Conservation (phyloP, 2,888 invertebrate genomes). For the Aricia artaxerxes region DNA sequence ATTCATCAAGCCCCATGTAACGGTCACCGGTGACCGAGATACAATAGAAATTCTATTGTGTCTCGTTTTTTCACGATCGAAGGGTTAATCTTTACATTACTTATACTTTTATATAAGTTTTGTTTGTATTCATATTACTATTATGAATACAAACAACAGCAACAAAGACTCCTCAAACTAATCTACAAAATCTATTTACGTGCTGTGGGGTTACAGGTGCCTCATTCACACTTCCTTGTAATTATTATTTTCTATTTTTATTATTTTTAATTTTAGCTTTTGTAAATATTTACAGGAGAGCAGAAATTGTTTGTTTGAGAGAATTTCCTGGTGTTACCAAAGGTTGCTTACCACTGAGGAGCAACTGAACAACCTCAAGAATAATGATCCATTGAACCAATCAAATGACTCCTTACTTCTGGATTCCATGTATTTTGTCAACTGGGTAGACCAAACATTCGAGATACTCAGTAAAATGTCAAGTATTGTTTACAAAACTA, state of each 20-base stretch:
- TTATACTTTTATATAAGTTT: too few species aligned
- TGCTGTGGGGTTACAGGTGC: too few species aligned
- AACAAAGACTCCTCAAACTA: too few species aligned
- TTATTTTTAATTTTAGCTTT: not conserved
- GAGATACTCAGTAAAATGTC: conserved; percentile 63
- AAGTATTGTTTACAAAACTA: conserved; percentile 56
- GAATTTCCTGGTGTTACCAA: conserved; percentile 66
- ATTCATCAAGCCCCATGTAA: too few species aligned
- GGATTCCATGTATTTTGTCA: conserved; percentile 70
- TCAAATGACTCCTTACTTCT: conserved; percentile 53
- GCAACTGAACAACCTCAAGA: conserved; percentile 46
- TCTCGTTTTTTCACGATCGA: too few species aligned
- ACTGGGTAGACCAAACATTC: conserved; percentile 75
- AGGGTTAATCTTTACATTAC: too few species aligned
- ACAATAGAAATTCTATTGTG: too few species aligned
- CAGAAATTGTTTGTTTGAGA: conserved; percentile 61
- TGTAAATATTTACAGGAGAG: conserved; percentile 56
- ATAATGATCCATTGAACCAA: conserved; percentile 41
- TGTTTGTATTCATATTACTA: too few species aligned
- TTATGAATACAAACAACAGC: too few species aligned
- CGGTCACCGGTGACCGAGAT: too few species aligned
- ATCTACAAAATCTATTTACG: too few species aligned
- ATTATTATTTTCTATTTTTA: not conserved
- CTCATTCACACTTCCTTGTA: too few species aligned
- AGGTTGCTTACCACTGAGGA: conserved; percentile 55